Evolutionary conservation across 2,888 invertebrate species (phyloP).

Genomic region (Euproctis similis): DNA sequence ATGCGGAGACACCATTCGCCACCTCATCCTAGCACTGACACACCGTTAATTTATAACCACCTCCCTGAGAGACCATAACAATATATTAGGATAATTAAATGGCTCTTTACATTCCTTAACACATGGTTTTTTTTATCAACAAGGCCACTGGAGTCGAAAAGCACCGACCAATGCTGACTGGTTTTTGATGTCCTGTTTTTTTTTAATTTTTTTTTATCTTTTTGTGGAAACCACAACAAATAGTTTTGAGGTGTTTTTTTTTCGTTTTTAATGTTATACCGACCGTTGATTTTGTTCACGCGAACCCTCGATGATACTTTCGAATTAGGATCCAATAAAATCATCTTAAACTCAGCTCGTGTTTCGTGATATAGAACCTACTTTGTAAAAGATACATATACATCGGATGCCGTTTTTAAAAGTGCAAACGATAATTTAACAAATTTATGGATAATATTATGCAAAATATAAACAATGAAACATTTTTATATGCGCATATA

Average conservation of each 20-base stretch:
- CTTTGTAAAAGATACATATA: too few relatives aligned
- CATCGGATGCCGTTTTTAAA: too few relatives aligned
- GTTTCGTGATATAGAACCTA: background rate
- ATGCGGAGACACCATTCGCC: slow-evolving; percentile 44
- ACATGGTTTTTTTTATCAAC: slow-evolving; percentile 69
- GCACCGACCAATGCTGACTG: slow-evolving; percentile 72
- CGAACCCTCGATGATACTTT: slow-evolving; percentile 32
- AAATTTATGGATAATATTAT: slow-evolving; percentile 29
- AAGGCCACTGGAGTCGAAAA: slow-evolving; percentile 63
- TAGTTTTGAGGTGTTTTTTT: slow-evolving; percentile 69
- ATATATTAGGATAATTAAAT: slow-evolving; percentile 76
- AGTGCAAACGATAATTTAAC: slow-evolving; percentile 16
- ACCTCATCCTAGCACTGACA: slow-evolving; percentile 43
- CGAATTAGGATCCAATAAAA: slow-evolving; percentile 16
- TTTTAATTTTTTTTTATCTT: slow-evolving; percentile 61
- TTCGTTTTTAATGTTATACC: too few relatives aligned
- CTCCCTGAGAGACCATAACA: slow-evolving; percentile 69
- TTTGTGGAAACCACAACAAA: slow-evolving; percentile 70
- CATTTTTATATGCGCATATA: slow-evolving; percentile 31
- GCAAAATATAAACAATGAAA: slow-evolving; percentile 28
- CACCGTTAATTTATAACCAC: slow-evolving; percentile 66
- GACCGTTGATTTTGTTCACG: slow-evolving; percentile 59
- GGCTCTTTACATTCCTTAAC: slow-evolving; percentile 76
- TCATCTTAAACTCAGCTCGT: slow-evolving; percentile 4
- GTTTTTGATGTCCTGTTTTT: slow-evolving; percentile 62